Evolutionary conservation across 2,888 invertebrate genomes (phyloP), one percentile per base, ranked within the genome.

Genomic region (Heliconius ismenius): DNA sequence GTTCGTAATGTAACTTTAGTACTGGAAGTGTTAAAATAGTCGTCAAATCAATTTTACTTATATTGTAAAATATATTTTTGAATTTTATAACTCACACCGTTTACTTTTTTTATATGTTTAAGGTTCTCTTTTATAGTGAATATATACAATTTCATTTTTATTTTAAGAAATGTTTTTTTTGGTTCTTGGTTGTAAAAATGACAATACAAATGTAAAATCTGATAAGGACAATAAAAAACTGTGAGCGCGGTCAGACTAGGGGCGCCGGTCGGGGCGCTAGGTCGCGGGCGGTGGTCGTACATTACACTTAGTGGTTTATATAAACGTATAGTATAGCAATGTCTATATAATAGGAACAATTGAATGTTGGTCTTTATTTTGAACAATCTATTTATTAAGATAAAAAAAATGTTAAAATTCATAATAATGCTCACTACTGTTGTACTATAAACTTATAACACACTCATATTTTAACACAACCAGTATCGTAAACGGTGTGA

Each of bases 401-500:
- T 32, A 32, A 32, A 4, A 32, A 32, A 32, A 32, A 32, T 32
- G 43, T 3, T 18, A 49, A 49, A 49, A 49, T 21, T 21, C 7
- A 49, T 21, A 21, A 21, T 49, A 49, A 21, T 21, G 3, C 21
- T 49, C 3, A 49, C 7, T 49, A 18, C 21, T 49, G 49, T 49
- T 49, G 49, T 49, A 7, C 7, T 18, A 7, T 18, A 49, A 18
- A 49, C 18, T 49, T 49, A 43, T 43, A 43, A 15, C 43, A 43
- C 4, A 32, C 32, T 32, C 3, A n/a, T 64, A 36, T 64, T 64
- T 64, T 10, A 36, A 65, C 13, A 9, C 28, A 21, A 69, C 18
- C n/a, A 13, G 6, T 64, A 39, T 26, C 9, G 74, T 64, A 74
- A 74, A 65, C 64, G 74, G 74, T 65, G 54, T 26, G 54, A 74